Base-by-base conservation (phyloP, 2,113 vertebrate genomes). In the Crotophaga sulcirostris region DNA sequence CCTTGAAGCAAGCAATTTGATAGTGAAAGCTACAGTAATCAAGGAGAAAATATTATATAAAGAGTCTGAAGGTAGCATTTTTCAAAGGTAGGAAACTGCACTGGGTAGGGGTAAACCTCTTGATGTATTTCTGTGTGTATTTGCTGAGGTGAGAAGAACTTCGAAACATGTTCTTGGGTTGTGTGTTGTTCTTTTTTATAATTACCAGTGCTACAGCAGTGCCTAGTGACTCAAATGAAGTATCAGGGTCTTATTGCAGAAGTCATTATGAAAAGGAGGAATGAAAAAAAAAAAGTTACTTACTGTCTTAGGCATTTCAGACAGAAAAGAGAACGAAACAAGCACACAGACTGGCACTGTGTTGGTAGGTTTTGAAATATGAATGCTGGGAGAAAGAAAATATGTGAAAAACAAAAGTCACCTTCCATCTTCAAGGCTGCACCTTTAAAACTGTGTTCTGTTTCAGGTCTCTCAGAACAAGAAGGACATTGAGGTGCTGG, bases 181-280 rank as follows among this genome's bases (percentile, higher is more conserved):
- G 68, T 75, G 20, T 0, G 0, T 55, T 86, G n/a, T 34, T 88
- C 79, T 85, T 90, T 55, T 25, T 74, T 59, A 16, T 63, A 78
- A 92, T 74, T 84, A 70, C 34, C 26, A 40, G 33, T 63, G 60
- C 60, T 89, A 75, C 45, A 52, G 64, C 64, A 89, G 24, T 81
- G 56, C 91, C 73, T 94, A 92, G 77, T 47, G 94, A 93, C 56
- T 90, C 73, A 59, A 92, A 67, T 20, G 10, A 86, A 84, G 73
- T 67, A 77, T 62, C 59, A 45, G 36, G 80, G 56, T 54, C 64
- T 95, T 59, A 56, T 6, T 84, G 73, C 16, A 86, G 64, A 92
- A 93, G 64, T 81, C 9, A 52, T 4, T 69, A 26, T 80, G 68
- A 84, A 60, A 92, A 86, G 42, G 70, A 84, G 51, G 45, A 88